Conservation (phyloP, 1,140 invertebrate species). For the Drosophila funebris region DNA sequence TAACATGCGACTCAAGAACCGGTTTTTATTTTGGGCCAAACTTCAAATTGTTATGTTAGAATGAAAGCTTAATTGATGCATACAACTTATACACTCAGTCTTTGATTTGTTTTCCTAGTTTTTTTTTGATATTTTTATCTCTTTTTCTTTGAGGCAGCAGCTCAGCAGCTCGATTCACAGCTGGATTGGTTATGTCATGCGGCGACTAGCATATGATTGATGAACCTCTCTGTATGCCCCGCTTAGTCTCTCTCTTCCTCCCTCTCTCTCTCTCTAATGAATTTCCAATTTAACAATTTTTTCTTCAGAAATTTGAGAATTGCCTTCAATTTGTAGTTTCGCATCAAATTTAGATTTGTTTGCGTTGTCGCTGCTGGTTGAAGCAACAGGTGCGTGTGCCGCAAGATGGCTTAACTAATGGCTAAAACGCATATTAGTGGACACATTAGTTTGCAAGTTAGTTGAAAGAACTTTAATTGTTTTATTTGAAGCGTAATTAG, state of each 20-base stretch:
- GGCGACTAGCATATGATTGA: constrained; percentile 61
- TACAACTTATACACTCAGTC: constrained; percentile 31
- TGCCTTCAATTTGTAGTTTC: constrained; percentile 27
- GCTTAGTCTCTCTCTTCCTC: not conserved
- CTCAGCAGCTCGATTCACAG: constrained; percentile 43
- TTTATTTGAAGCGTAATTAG: no score
- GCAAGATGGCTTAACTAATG: not conserved
- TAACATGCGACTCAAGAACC: constrained; percentile 41
- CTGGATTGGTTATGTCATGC: constrained; percentile 74
- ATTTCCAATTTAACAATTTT: constrained; percentile 3
- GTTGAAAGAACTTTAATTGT: no score
- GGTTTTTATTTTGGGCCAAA: constrained; percentile 56
- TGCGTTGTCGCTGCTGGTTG: not conserved
- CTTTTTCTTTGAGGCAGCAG: constrained; percentile 27
- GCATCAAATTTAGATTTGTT: constrained; percentile 41
- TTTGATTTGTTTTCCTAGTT: constrained; percentile 24
- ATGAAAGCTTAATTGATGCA: constrained; percentile 77
- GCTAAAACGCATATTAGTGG: not conserved
- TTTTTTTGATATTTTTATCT: not conserved
- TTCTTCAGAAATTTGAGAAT: constrained; percentile 34
- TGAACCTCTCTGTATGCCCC: constrained; percentile 31
- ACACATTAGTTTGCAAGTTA: not conserved
- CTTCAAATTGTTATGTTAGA: constrained; percentile 67
- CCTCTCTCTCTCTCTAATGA: not conserved
- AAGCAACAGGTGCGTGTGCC: constrained; percentile 45